Evolutionary conservation across 2,797 vertebrate genomes (phyloP), one percentile per base, ranked within the genome.

Genomic region (Siniperca obscura): DNA sequence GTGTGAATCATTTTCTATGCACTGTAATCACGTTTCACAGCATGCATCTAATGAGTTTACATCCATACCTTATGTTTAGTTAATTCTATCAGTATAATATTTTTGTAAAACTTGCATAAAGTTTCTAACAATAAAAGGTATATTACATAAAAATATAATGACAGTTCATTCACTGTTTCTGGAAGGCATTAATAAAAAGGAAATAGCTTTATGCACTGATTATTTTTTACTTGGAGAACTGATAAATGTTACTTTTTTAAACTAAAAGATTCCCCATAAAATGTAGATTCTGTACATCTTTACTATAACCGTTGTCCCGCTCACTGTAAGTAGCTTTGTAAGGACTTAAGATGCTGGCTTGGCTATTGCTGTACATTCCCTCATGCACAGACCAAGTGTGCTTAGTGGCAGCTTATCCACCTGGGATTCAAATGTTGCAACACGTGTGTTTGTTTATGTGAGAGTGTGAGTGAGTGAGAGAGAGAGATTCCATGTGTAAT

Each of bases 241-340:
- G 21, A 22, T 7, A 70, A 55, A 36, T 25, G 5, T 44, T 3
- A 10, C 0, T 25, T 44, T 22, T 7, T 30, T n/a, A 13, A 25
- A 72, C 17, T 19, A 14, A 80, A 56, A 64, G 10, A 11, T 19
- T 40, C 1, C 9, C 13, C 5, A 10, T 76, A 30, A 70, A 72
- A 70, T 16, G 16, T 60, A 25, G 4, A 65, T 66, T 21, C 9
- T 40, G 4, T 36, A 25, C 22, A 70, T 64, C 34, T 60, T 72
- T 34, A 13, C 30, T 57, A 34, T 13, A 56, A 69, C 71, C 60
- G 46, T 66, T 72, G 68, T 70, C 60, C 84, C 67, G n/a, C 38
- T 83, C 59, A 12, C 25, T 60, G 7, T 91, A 94, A 94, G 76
- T 13, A 78, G 92, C 89, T 93, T 93, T 93, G 78, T 42, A 30